Evolutionary conservation across 2,888 invertebrate genomes (phyloP).

Genomic region (Rosalia funebris): DNA sequence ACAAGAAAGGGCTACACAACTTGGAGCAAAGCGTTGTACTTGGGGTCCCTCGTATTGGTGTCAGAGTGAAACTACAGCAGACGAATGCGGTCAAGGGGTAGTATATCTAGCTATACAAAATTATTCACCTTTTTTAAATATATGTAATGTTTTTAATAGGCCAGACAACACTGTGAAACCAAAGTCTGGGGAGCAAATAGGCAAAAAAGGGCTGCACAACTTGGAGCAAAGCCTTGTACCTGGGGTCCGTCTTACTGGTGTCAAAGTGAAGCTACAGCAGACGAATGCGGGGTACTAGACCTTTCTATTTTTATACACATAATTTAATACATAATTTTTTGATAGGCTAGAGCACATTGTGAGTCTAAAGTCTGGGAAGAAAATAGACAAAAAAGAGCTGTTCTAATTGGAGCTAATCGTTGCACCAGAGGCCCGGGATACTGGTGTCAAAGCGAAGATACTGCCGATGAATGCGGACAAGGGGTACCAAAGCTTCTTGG

Average conservation of each 20-base stretch:
- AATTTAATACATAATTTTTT: too few relatives aligned
- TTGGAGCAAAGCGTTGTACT: constrained; percentile 56
- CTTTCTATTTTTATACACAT: too few relatives aligned
- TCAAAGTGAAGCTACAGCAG: constrained; percentile 47
- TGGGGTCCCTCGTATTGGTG: constrained; percentile 85
- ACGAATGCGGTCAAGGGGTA: constrained; percentile 15
- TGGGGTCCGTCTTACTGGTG: constrained; percentile 85
- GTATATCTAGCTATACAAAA: too few relatives aligned
- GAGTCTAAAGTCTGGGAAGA: constrained; percentile 36
- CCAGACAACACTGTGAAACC: constrained; percentile 54
- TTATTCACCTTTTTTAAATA: too few relatives aligned
- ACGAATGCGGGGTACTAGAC: constrained; percentile 15
- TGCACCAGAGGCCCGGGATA: constrained; percentile 82
- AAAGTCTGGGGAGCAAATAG: constrained; percentile 22
- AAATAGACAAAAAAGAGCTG: constrained; percentile 10
- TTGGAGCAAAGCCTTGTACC: constrained; percentile 56
- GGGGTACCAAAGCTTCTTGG: too few relatives aligned
- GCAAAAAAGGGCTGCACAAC: background rate
- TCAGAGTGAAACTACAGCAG: constrained; percentile 47
- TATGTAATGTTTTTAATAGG: too few relatives aligned
- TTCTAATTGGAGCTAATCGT: constrained; percentile 43
- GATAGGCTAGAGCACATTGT: constrained; percentile 56
- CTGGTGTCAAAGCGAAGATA: constrained; percentile 72
- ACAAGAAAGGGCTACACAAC: background rate
- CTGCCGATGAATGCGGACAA: constrained; percentile 62